phyloP scores from a whole-genome alignment of 1,140 invertebrate species.

The Drosophila pruinosa region DNA sequence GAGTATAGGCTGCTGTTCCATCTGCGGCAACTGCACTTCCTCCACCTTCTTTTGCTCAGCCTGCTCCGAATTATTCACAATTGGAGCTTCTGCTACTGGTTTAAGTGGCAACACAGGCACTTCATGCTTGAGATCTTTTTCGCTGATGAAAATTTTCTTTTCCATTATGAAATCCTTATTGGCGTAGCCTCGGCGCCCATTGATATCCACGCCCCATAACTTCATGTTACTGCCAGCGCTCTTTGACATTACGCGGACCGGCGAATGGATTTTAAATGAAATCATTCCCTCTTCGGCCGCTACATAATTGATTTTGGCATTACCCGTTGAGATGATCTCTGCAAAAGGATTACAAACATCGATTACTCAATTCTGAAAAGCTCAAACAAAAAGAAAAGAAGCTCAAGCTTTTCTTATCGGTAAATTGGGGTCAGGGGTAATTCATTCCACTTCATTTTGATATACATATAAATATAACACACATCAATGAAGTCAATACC shows the following conservation, averaged over 20 bases:
- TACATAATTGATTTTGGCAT: conserved; percentile 85
- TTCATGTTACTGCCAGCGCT: conserved; percentile 86
- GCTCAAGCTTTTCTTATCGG: conserved; percentile 6
- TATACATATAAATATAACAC: background rate
- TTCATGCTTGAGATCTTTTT: conserved; percentile 41
- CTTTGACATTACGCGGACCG: conserved; percentile 88
- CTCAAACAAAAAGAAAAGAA: background rate
- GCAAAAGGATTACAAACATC: conserved; percentile 36
- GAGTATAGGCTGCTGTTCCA: conserved; percentile 29
- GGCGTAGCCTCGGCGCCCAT: conserved; percentile 88
- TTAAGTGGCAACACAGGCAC: conserved; percentile 53
- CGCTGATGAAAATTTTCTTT: conserved; percentile 41
- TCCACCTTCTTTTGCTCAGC: background rate
- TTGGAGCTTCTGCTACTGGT: background rate
- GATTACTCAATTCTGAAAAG: too few relatives aligned
- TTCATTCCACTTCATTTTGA: conserved; percentile 2
- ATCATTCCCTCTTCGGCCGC: conserved; percentile 85
- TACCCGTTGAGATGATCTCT: conserved; percentile 88
- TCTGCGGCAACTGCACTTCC: background rate
- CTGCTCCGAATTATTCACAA: background rate
- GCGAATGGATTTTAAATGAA: conserved; percentile 86
- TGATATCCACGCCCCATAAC: conserved; percentile 89
- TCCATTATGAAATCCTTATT: conserved; percentile 84
- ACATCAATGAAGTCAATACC: background rate
- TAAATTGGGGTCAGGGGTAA: background rate